A percentile compares a stretch with the other conserved stretches of the same genome.
phyloP scores from a whole-genome alignment of 2,113 vertebrate genomes.

The Mustelus asterias region DNA sequence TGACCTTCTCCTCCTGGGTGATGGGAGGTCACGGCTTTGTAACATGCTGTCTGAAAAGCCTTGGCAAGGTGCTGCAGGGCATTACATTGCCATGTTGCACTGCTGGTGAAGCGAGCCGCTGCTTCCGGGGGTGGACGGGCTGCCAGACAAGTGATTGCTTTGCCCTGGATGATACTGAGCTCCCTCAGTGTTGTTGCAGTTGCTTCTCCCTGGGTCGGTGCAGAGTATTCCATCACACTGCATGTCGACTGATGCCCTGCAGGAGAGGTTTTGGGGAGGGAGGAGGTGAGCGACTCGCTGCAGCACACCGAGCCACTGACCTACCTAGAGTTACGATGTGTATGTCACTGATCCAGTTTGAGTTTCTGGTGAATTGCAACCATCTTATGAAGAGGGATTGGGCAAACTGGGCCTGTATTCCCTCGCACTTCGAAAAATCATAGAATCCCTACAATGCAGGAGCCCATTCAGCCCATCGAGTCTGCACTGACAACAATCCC shows the following conservation, averaged over 20 bases:
- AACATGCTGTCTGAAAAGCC: neutral
- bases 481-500: no score
- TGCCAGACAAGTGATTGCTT: neutral
- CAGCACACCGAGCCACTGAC: neutral
- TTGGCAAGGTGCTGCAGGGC: neutral
- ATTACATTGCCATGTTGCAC: neutral
- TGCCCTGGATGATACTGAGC: neutral
- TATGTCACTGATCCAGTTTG: neutral
- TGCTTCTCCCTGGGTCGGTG: neutral
- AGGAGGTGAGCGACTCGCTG: neutral
- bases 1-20: neutral
- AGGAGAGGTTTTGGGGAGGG: neutral
- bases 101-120: neutral
- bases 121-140: neutral
- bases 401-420: no score
- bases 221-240: neutral
- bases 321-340: no score
- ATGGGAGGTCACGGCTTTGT: neutral
- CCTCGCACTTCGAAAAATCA: no score
- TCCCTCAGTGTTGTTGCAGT: neutral
- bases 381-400: no score
- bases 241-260: neutral
- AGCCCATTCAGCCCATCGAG: no score
- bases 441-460: no score
- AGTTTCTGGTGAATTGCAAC: neutral